Conservation (phyloP, 2,113 vertebrate genomes). For the Oxygymnocypris stewartii region DNA sequence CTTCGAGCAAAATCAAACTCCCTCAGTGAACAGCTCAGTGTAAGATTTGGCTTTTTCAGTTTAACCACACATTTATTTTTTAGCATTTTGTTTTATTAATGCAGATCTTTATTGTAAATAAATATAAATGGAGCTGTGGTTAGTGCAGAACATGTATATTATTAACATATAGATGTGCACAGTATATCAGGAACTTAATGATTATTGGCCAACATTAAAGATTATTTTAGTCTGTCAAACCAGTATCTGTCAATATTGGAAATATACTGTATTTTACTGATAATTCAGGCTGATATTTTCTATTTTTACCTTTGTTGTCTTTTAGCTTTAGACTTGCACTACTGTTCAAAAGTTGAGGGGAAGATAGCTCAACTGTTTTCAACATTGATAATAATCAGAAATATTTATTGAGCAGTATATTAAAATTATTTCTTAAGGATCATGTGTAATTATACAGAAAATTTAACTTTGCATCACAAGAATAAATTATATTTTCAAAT, state of each 20-base stretch:
- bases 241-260: not conserved
- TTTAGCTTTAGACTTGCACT: not conserved
- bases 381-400: not conserved
- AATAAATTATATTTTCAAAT: not conserved
- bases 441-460: not conserved
- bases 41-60: slow-evolving; percentile 63
- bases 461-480: not conserved
- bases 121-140: not conserved
- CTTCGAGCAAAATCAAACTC: slow-evolving; percentile 88
- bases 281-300: not conserved
- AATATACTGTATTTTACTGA: not conserved
- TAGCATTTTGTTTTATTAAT: not conserved
- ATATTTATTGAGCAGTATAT: no score
- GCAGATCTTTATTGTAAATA: not conserved
- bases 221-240: not conserved
- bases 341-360: not conserved
- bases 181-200: not conserved
- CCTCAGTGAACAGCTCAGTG: slow-evolving; percentile 86
- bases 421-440: not conserved
- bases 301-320: not conserved
- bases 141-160: not conserved
- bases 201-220: not conserved
- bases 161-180: not conserved
- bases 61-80: not conserved
- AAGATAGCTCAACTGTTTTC: not conserved